These are phyloP conservation scores for Hydraecia micacea DNA, from an alignment of 2,888 invertebrate species.

Conservation along the genomic window DNA sequence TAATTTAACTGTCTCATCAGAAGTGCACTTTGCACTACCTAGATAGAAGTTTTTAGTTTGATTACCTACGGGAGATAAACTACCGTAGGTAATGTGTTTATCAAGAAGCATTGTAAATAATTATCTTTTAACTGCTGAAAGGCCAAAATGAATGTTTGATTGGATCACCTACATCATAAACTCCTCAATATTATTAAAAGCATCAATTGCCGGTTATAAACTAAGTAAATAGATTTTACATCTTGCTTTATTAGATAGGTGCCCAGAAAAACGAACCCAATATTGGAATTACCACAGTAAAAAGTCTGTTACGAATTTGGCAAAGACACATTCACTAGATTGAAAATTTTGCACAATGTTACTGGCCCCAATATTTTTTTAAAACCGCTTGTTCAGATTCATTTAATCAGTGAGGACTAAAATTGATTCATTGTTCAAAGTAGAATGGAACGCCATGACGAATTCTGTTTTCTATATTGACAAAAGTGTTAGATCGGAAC, in stretches of 20 bases:
- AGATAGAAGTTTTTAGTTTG: not conserved
- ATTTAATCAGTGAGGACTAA: constrained; percentile 21
- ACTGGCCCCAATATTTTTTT: constrained; percentile 16
- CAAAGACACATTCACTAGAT: not conserved
- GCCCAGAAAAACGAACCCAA: not conserved
- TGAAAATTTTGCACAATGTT: not conserved
- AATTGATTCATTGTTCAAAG: constrained; percentile 33
- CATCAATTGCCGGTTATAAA: not conserved
- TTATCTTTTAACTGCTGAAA: not conserved
- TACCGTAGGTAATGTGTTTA: not conserved
- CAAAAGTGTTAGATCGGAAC: constrained; percentile 54
- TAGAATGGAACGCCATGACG: constrained; percentile 38
- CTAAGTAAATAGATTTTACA: not conserved
- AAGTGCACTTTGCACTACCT: not conserved
- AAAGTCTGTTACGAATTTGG: not conserved
- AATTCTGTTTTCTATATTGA: constrained; percentile 54
- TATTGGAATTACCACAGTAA: not conserved
- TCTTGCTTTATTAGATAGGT: not conserved
- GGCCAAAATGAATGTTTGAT: not conserved
- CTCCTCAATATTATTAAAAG: not conserved
- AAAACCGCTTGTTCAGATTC: not conserved
- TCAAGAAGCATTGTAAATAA: not conserved
- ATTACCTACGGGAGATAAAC: not conserved
- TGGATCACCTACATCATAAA: not conserved
- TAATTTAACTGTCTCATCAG: too few species aligned